phyloP scores from a whole-genome alignment of 2,888 invertebrate genomes.

The Apocheima hispidaria region DNA sequence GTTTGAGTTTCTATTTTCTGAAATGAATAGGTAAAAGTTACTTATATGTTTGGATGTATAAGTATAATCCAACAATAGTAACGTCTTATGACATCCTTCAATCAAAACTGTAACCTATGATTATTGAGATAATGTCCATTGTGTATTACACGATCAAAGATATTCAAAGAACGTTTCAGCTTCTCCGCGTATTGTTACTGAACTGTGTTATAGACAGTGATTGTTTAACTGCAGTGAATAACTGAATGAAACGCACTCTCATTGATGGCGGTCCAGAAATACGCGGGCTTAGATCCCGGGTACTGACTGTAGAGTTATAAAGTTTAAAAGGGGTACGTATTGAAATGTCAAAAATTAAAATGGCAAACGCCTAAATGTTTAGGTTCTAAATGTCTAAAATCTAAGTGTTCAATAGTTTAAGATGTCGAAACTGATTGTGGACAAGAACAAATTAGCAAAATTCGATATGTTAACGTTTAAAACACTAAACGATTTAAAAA shows the following conservation, averaged over 20 bases:
- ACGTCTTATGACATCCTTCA: too few species aligned
- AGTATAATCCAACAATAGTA: too few species aligned
- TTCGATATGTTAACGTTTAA: too few species aligned
- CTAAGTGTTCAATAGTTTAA: too few species aligned
- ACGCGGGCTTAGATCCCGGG: conserved; percentile 62
- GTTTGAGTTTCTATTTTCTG: not conserved
- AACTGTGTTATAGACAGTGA: conserved; percentile 46
- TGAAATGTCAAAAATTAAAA: too few species aligned
- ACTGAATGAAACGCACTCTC: conserved; percentile 75
- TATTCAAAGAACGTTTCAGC: conserved; percentile 3
- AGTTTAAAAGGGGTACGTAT: conserved; percentile 12
- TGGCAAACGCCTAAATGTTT: too few species aligned
- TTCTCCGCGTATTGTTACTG: conserved; percentile 32
- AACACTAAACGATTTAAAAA: too few species aligned
- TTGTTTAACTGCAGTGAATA: conserved; percentile 56
- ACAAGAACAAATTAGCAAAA: too few species aligned
- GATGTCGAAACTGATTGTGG: too few species aligned
- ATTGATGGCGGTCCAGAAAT: conserved; percentile 78
- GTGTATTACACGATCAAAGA: not conserved
- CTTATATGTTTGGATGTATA: too few species aligned
- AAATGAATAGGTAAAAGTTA: too few species aligned
- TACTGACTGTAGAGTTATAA: conserved; percentile 51
- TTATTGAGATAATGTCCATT: not conserved
- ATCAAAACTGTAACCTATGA: not conserved
- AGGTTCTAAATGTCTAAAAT: too few species aligned